These are phyloP conservation scores for Pluvialis apricaria DNA, from an alignment of 2,113 vertebrate genomes.

Conservation along the genomic window DNA sequence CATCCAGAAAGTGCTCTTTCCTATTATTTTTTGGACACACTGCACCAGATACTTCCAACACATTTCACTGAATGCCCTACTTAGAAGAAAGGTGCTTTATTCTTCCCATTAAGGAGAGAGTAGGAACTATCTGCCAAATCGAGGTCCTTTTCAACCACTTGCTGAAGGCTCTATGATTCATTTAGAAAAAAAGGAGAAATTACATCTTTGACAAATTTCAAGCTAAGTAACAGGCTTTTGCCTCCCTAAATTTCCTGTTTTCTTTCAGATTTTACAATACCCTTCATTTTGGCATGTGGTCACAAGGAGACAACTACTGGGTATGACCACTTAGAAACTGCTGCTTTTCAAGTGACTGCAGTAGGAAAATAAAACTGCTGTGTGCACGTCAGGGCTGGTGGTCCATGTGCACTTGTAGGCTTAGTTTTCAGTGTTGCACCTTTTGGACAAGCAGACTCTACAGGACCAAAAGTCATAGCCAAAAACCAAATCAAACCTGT, in stretches of 20 bases:
- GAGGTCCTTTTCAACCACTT: not conserved
- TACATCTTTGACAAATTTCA: not conserved
- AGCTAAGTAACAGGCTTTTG: not conserved
- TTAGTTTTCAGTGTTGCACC: not conserved
- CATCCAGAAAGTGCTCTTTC: not conserved
- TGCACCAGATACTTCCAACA: not conserved
- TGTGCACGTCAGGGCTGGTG: not conserved
- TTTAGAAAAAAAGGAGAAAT: not conserved
- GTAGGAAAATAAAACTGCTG: not conserved
- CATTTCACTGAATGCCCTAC: not conserved
- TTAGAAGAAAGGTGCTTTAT: not conserved
- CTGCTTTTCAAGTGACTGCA: not conserved
- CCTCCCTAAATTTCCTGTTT: not conserved
- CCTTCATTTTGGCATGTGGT: not conserved
- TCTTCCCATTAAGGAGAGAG: not conserved
- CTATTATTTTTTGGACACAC: not conserved
- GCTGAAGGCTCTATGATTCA: not conserved
- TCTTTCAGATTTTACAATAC: not conserved
- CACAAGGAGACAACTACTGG: not conserved
- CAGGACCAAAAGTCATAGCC: not conserved
- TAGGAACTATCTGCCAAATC: not conserved
- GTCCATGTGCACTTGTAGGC: not conserved
- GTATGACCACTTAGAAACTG: not conserved
- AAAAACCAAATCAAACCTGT: not conserved
- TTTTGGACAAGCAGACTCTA: not conserved